Conservation (phyloP, 2,797 vertebrate species). For the Acanthurus leucopareius region DNA sequence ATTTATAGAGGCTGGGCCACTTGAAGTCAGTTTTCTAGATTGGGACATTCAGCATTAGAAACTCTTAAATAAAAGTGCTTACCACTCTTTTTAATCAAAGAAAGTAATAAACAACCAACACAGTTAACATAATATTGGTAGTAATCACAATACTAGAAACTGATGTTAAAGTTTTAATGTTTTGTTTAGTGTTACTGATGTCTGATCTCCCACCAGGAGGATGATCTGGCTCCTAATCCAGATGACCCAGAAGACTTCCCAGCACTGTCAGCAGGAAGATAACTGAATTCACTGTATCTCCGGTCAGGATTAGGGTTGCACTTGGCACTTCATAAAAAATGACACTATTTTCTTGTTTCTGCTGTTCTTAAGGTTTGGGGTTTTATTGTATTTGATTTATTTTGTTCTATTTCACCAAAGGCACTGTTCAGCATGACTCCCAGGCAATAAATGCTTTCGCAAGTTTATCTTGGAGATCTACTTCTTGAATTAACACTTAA, state of each 20-base stretch:
- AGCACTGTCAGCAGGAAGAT: constrained; percentile 86
- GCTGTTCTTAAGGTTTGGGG: constrained; percentile 65
- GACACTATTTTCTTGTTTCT: constrained; percentile 42
- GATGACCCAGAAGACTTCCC: constrained; percentile 98
- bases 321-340: constrained; percentile 30
- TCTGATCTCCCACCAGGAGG: constrained; percentile 47
- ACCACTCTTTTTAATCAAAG: no score
- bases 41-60: no score
- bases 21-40: no score
- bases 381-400: constrained; percentile 51
- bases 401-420: constrained; percentile 51
- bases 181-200: not conserved
- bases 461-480: constrained; percentile 46
- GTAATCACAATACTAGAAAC: not conserved
- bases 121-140: not conserved
- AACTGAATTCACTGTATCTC: constrained; percentile 31
- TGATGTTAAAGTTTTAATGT: not conserved
- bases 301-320: constrained; percentile 56
- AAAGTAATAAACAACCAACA: no score
- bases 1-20: no score
- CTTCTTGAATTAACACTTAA: not conserved
- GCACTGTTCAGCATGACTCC: constrained; percentile 45
- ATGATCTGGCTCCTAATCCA: constrained; percentile 89
- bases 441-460: constrained; percentile 74
- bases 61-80: no score